Conservation (phyloP, 2,888 invertebrate genomes). For the Brenthis ino region DNA sequence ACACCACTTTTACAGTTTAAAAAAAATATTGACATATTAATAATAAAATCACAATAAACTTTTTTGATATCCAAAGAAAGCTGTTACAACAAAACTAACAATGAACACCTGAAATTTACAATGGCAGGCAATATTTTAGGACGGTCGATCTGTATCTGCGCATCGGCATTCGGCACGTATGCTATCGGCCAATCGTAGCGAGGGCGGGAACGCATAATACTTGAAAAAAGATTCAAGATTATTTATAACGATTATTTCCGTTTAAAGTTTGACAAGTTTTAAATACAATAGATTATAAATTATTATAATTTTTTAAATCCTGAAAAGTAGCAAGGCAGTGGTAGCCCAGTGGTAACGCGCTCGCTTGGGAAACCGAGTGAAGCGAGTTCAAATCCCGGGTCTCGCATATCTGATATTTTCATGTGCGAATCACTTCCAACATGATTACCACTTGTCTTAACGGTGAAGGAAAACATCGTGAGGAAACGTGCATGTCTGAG, state of each 20-base stretch:
- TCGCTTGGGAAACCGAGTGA: too few relatives aligned
- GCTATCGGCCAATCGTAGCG: slow-evolving; percentile 56
- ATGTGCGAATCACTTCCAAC: too few relatives aligned
- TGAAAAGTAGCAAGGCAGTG: not conserved
- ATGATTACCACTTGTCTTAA: too few relatives aligned
- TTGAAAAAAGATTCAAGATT: slow-evolving; percentile 53
- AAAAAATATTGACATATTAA: not conserved
- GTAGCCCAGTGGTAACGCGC: too few relatives aligned
- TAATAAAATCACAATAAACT: not conserved
- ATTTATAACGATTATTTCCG: slow-evolving; percentile 34
- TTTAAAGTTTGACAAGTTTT: slow-evolving; percentile 37
- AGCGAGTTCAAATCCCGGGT: too few relatives aligned
- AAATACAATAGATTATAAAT: slow-evolving; percentile 16
- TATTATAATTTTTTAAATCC: slow-evolving; percentile 4
- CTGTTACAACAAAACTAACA: slow-evolving; percentile 14
- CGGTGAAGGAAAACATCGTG: too few relatives aligned
- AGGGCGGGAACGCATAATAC: slow-evolving; percentile 53
- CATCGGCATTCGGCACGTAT: slow-evolving; percentile 51
- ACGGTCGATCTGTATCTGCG: slow-evolving; percentile 48
- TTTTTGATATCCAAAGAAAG: not conserved
- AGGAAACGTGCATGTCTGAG: too few relatives aligned
- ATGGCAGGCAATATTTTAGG: slow-evolving; percentile 47
- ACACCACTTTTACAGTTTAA: too few relatives aligned
- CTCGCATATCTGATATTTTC: too few relatives aligned
- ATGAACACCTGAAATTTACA: slow-evolving; percentile 36